Conservation (phyloP, 2,113 vertebrate species). For the Pionites leucogaster region DNA sequence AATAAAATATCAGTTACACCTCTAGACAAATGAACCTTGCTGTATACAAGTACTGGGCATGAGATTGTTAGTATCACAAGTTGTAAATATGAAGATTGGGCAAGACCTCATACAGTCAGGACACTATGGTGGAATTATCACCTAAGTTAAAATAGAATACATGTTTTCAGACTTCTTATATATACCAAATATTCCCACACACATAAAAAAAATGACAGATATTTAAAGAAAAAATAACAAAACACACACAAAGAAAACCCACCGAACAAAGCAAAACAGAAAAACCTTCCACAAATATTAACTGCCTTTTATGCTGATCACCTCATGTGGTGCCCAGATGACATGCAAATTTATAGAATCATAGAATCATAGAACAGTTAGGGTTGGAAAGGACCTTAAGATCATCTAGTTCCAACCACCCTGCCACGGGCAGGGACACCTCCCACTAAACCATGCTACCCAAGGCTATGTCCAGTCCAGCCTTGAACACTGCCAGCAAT, state of each 20-base stretch:
- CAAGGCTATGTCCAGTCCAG: too few relatives aligned
- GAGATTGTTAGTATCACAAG: neutral
- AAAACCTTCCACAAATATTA: neutral
- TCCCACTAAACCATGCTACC: too few relatives aligned
- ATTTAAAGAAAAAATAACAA: neutral
- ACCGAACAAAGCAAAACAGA: neutral
- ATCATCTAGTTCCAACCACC: too few relatives aligned
- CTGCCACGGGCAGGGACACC: too few relatives aligned
- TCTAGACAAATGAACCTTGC: neutral
- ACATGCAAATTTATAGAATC: neutral
- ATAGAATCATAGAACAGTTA: too few relatives aligned
- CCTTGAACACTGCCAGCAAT: too few relatives aligned
- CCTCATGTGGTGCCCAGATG: neutral
- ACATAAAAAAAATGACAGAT: neutral
- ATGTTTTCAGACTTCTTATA: neutral
- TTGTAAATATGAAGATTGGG: neutral
- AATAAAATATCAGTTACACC: neutral
- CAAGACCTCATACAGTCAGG: neutral
- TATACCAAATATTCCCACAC: neutral
- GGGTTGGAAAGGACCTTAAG: too few relatives aligned
- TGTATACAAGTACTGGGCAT: neutral
- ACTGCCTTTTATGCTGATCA: neutral
- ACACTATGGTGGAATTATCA: neutral
- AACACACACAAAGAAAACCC: neutral
- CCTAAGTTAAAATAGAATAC: neutral